Conservation (phyloP, 2,888 invertebrate genomes). For the Rhodophaea formosa region DNA sequence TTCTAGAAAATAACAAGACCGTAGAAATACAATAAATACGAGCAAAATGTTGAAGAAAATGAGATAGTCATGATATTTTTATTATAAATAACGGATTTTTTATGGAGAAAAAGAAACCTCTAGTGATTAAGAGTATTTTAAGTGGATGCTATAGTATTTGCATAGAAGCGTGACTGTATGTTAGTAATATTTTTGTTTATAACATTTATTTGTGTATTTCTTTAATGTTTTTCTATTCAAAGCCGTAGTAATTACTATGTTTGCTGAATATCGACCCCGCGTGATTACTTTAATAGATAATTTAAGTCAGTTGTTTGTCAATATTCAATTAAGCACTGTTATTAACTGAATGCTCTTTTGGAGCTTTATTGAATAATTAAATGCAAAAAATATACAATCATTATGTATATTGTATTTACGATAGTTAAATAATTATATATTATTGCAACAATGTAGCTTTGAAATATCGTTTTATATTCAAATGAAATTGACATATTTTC, state of each 20-base stretch:
- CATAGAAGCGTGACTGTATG: no score
- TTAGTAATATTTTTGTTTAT: no score
- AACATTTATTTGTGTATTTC: no score
- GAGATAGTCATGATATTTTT: no score
- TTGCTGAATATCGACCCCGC: not conserved
- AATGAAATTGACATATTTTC: not conserved
- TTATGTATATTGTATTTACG: no score
- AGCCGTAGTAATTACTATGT: not conserved
- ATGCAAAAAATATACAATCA: not conserved
- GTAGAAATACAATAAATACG: no score
- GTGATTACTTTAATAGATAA: not conserved
- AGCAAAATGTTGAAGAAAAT: no score
- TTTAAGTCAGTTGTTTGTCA: not conserved
- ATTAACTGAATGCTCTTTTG: not conserved
- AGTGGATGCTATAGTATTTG: no score
- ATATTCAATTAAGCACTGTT: conserved; percentile 2
- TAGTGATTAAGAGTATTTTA: no score
- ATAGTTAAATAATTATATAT: not conserved
- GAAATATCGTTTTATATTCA: not conserved
- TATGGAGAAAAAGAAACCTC: no score
- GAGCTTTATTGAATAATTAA: not conserved
- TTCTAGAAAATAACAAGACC: no score
- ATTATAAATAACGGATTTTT: no score
- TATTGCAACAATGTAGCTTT: not conserved
- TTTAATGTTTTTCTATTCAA: not conserved